Base-by-base conservation (phyloP, 1,140 invertebrate genomes). In the Cephus cinctus region DNA sequence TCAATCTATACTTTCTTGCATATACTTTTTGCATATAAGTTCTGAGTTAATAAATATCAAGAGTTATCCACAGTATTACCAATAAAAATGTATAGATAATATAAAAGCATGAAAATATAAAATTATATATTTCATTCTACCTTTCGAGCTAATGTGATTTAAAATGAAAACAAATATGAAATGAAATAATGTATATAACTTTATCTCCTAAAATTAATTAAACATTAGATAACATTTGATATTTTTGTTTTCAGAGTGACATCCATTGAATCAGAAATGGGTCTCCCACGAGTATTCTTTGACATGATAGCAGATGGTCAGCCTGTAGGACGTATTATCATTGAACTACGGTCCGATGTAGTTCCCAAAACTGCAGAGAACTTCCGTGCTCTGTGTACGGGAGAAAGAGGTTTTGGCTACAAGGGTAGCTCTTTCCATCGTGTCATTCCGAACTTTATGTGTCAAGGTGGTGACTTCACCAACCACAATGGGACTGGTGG, bases 361-460 rank as follows among this genome's bases (percentile, higher is more conserved):
- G 85, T 89, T 4, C 90, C 90, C 8, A 85, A 86, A 81, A 92
- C 90, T 1, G 83, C 86, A 11, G 86, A 89, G 59, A 91, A 92
- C 60, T 92, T 92, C 77, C 78, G 87, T 50, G 86, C 86, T 11
- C 76, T 92, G 2, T 92, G 89, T 71, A 91, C 88, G 19, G 86
- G 87, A 4, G 88, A 91, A 59, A 88, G 83, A 61, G 89, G 88
- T 5, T 90, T 88, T 66, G 88, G 88, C 2, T 92, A 87, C 71
- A 89, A 89, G 65, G 82, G 81, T 9, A 86, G 82, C 45, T 80
- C 76, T n/a, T 92, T 92, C 73, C 89, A 92, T 64, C 81, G 89
- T 62, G 83, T 95, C 46, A 92, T 95, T 59, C 92, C 91, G 15
- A 84, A 89, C 56, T 94, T 94, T 71, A 92, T 91, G 88, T 86